These are phyloP conservation scores for Nephrotoma guestfalica DNA, from an alignment of 2,888 invertebrate species.

Conservation along the genomic window DNA sequence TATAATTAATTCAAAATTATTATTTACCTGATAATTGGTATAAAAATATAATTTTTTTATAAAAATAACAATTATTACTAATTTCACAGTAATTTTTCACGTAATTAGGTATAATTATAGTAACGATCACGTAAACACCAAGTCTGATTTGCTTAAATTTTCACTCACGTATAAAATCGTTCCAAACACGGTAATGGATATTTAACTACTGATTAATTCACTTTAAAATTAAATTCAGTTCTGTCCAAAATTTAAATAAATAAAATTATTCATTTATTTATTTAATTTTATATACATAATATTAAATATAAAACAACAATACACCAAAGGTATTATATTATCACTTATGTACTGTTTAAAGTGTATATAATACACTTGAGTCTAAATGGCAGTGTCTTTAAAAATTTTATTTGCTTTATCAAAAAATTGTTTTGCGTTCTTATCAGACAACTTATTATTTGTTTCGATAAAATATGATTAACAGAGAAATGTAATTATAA, in stretches of 20 bases:
- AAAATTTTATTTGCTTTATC: not conserved
- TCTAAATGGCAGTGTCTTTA: not conserved
- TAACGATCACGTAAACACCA: too few relatives aligned
- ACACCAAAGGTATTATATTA: not conserved
- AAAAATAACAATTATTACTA: not conserved
- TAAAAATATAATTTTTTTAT: not conserved
- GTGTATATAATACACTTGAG: not conserved
- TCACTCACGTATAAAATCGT: not conserved
- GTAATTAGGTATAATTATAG: not conserved
- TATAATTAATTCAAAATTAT: not conserved
- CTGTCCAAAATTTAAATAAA: not conserved
- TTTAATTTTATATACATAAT: not conserved
- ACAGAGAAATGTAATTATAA: not conserved
- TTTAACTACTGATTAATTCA: not conserved
- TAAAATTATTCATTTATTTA: not conserved
- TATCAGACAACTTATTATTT: not conserved
- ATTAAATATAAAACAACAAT: not conserved
- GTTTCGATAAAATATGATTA: not conserved
- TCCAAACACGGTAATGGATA: not conserved
- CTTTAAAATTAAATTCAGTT: not conserved
- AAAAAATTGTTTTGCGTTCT: not conserved
- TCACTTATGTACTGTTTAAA: not conserved
- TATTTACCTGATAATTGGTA: not conserved
- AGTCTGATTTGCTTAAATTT: not conserved
- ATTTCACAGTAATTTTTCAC: not conserved